Base-by-base conservation (phyloP, 2,113 vertebrate species). In the Urocynchramus pylzowi region DNA sequence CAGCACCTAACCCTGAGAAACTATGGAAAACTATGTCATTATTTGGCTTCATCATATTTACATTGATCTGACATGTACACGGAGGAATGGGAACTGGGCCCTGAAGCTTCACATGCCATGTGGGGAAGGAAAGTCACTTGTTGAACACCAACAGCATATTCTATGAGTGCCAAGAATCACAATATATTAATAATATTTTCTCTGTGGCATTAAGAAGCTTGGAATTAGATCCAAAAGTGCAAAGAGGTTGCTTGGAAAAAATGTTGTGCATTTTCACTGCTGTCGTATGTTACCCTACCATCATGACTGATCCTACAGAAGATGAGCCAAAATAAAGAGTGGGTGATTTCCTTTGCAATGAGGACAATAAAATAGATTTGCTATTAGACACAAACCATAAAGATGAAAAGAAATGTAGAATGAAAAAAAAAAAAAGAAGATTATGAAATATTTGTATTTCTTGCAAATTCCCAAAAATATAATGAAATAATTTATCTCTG, bases 151-250 rank as follows among this genome's bases (percentile, higher is more conserved):
- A 54, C 31, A 81, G 63, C 52, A 61, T 16, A 64, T 27, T 52
- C 11, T 24, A 18, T 69, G 73, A 80, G 47, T 44, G 93, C 93
- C 90, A 97, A 96, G 83, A 97, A 90, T 86, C 79, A 89, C 93
- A 93, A 83, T n/a, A 81, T 56, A 95, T 88, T 89, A 93, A 93
- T 67, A 95, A 88, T 81, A 90, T 94, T 95, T 96, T 90, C 70
- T 94, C 94, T 78, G 60, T 74, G 47, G 47, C 1, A 0, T 73
- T 93, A 96, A 80, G 85, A 76, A 86, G 27, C 60, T 93, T 88
- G 68, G 79, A 90, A 91, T 41, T 31, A 54, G 15, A 92, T 88
- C 71, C 85, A 90, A 93, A 88, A 35, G 13, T 84, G 63, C 71
- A 74, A 89, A 95, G 31, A 89, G 80, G 15, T 15, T 47, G 37